Evolutionary conservation across 2,113 vertebrate genomes (phyloP).

Genomic region (Crocuta crocuta): DNA sequence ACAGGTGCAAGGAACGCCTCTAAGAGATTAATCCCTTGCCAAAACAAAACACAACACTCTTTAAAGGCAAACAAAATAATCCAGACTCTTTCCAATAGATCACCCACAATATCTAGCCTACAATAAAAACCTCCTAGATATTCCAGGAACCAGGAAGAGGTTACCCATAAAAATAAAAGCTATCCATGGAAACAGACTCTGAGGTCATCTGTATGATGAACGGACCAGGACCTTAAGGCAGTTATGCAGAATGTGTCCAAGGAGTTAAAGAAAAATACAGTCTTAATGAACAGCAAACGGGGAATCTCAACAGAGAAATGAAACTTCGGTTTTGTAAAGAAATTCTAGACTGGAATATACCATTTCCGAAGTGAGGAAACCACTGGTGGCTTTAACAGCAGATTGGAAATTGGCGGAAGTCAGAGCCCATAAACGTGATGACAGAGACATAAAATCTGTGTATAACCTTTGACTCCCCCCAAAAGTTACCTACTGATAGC

Average conservation of each 20-base stretch:
- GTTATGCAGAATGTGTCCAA: background rate
- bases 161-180: background rate
- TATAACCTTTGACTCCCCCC: background rate
- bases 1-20: background rate
- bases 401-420: background rate
- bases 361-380: slow-evolving; percentile 30
- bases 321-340: background rate
- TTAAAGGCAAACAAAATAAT: background rate
- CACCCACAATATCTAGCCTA: background rate
- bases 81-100: background rate
- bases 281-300: background rate
- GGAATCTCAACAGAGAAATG: background rate
- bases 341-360: slow-evolving; percentile 10
- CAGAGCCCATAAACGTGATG: background rate
- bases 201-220: background rate
- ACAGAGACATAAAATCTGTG: background rate
- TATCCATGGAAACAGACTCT: background rate
- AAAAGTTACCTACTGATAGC: background rate
- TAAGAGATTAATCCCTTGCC: background rate
- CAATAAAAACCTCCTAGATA: background rate
- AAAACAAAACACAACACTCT: background rate
- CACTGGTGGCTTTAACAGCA: slow-evolving; percentile 21
- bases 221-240: background rate
- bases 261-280: background rate
- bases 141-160: background rate